Base-by-base conservation (phyloP, 2,888 invertebrate species). In the Nycteola revayana region DNA sequence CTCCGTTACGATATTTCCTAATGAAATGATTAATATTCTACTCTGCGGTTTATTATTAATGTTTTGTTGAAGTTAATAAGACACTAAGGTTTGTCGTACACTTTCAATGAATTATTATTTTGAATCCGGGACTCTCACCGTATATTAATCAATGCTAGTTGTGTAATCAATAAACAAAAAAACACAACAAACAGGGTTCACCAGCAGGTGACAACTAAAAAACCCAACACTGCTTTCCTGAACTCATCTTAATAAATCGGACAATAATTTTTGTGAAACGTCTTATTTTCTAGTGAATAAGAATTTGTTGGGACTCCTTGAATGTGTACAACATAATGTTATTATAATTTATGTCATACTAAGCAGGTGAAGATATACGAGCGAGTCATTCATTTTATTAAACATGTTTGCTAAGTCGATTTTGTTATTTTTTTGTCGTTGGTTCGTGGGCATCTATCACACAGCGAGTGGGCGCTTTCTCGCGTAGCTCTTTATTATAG, bases 301-400 rank as follows among this genome's bases (percentile, higher is more conserved):
- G 84, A 84, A 86, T 86, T 86, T 84, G 86, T 85, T 83, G 78
- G 81, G 76, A 83, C 83, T 83, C 72, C 83, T 79, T 84, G 81
- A 80, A 71, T 76, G 75, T 82, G 85, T 86, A 84, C 83, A 84
- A 86, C 83, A 86, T 86, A 81, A 85, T 86, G 83, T 86, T 86
- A 85, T 83, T 87, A 86, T 86, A 85, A 87, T 86, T 87, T 87
- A 88, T 87, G 85, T 87, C 81, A 78, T 82, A 85, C 87, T 83
- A 86, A 84, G 86, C 87, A 87, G 87, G 87, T 88, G 87, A 86
- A 86, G 86, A 87, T 87, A 86, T 86, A 87, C 77, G 85, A 75
- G 74, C 74, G 77, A 77, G 84, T 85, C 84, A 83, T 87, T 86
- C 83, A 77, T 86, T 87, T 85, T 87, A 87, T 86, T 77, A 84